These are phyloP conservation scores for Fregetta grallaria DNA, from an alignment of 2,113 vertebrate species.

Conservation along the genomic window DNA sequence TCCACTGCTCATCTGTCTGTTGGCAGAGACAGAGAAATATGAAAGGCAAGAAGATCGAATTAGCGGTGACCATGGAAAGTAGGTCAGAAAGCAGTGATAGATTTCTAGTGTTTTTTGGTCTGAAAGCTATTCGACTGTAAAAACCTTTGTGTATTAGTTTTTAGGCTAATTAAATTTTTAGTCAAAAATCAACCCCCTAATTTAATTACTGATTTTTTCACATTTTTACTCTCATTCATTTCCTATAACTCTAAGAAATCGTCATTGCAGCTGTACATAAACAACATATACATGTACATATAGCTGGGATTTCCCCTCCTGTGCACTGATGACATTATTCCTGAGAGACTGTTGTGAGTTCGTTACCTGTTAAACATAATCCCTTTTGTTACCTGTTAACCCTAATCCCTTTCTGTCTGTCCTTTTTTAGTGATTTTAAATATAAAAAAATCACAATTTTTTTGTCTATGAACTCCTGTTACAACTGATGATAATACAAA, in stretches of 20 bases:
- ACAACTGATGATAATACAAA: background rate
- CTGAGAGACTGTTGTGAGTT: background rate
- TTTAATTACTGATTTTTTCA: background rate
- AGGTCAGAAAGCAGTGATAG: slow-evolving; percentile 59
- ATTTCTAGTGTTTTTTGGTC: background rate
- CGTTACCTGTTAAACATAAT: background rate
- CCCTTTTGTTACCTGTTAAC: background rate
- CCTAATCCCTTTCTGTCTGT: background rate
- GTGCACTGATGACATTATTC: background rate
- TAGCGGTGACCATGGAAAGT: slow-evolving; percentile 56
- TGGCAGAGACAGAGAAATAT: slow-evolving; percentile 44
- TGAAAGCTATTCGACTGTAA: background rate
- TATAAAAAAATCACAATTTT: background rate
- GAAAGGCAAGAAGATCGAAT: slow-evolving; percentile 63
- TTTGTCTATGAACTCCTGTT: background rate
- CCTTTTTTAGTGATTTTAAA: background rate
- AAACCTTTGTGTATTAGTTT: background rate
- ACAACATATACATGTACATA: background rate
- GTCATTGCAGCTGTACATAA: background rate
- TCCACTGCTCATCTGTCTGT: slow-evolving; percentile 50
- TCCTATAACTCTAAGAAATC: background rate
- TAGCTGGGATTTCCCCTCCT: slow-evolving; percentile 1
- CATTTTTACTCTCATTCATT: background rate
- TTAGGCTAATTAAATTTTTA: background rate
- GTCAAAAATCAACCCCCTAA: background rate